phyloP scores from a whole-genome alignment of 2,113 vertebrate species.

The Pteruthius melanotis region DNA sequence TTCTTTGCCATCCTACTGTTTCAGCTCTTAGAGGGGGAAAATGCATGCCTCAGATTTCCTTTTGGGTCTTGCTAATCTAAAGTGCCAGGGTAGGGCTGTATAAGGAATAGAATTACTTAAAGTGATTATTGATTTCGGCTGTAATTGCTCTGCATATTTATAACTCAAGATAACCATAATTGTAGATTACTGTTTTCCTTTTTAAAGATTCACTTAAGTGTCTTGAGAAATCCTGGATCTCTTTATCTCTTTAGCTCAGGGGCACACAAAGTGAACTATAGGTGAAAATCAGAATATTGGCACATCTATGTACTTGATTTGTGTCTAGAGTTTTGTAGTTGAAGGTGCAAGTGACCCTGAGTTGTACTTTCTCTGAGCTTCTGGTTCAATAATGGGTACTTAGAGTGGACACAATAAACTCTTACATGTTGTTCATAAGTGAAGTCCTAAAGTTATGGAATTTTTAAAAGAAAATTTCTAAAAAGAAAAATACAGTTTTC shows the following conservation, averaged over 20 bases:
- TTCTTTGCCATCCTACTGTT: not conserved
- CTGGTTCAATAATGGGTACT: not conserved
- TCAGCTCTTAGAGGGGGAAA: not conserved
- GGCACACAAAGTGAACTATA: not conserved
- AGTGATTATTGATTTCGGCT: not conserved
- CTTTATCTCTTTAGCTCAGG: not conserved
- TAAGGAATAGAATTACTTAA: not conserved
- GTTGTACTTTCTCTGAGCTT: not conserved
- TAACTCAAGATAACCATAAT: not conserved
- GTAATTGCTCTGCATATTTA: not conserved
- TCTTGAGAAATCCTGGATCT: not conserved
- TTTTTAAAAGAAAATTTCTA: not conserved
- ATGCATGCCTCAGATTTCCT: not conserved
- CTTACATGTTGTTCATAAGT: not conserved
- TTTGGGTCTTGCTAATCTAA: not conserved
- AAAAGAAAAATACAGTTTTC: not conserved
- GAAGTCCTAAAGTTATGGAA: not conserved
- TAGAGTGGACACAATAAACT: not conserved
- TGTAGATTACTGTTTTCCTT: not conserved
- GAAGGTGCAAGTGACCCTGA: not conserved
- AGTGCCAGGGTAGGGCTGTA: not conserved
- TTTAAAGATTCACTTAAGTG: not conserved
- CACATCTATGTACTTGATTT: not conserved
- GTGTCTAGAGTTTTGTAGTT: not conserved
- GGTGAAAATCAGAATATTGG: not conserved